Evolutionary conservation across 2,797 vertebrate species (phyloP).

Genomic region (Eulemur coronatus): DNA sequence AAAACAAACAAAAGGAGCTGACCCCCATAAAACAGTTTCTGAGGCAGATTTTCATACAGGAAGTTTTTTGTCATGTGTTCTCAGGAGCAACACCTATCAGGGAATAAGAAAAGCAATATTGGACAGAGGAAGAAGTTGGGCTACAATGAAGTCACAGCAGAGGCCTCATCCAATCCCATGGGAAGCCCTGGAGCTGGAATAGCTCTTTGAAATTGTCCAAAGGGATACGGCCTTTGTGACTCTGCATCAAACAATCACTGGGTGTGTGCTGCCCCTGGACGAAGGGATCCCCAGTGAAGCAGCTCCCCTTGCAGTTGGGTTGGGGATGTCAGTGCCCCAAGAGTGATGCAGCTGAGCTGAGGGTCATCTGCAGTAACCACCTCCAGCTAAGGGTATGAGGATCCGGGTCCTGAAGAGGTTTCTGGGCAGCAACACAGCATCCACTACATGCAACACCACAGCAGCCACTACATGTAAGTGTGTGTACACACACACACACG

Average conservation of each 20-base stretch:
- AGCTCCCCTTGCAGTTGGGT: neutral
- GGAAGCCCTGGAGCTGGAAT: neutral
- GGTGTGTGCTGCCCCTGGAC: neutral
- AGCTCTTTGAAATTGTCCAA: neutral
- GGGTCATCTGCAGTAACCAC: neutral
- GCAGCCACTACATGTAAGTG: neutral
- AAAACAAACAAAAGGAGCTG: neutral
- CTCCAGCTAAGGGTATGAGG: neutral
- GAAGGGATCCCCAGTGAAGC: neutral
- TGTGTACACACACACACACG: rapidly evolving
- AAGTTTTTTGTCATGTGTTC: neutral
- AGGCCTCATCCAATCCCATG: neutral
- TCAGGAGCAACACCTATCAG: neutral
- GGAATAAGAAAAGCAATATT: neutral
- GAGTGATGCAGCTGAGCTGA: neutral
- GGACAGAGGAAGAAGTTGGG: neutral
- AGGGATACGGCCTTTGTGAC: neutral
- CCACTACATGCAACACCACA: neutral
- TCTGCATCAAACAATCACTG: neutral
- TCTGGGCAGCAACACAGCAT: neutral
- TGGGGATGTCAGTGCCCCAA: neutral
- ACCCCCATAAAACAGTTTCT: neutral
- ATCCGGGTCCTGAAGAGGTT: neutral
- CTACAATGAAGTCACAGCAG: neutral
- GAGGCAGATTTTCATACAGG: neutral